Evolutionary conservation across 2,888 invertebrate species (phyloP).

Genomic region (Artemia sp.): DNA sequence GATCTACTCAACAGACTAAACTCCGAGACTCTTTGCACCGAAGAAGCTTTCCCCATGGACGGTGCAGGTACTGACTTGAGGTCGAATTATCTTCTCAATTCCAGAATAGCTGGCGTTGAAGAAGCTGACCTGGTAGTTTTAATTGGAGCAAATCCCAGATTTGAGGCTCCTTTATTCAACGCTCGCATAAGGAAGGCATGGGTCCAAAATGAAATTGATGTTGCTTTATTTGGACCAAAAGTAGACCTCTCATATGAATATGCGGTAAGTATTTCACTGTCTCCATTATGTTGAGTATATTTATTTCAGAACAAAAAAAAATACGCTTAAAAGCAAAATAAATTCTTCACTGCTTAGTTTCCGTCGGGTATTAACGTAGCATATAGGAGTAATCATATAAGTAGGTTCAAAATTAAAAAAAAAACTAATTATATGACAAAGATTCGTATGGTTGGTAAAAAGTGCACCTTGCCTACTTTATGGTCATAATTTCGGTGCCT

Average conservation of each 20-base stretch:
- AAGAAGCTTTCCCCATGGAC: constrained; percentile 66
- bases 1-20: constrained; percentile 76
- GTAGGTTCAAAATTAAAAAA: too few species aligned
- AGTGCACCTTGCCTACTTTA: too few species aligned
- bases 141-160: constrained; percentile 89
- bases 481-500: too few species aligned
- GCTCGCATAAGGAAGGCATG: constrained; percentile 86
- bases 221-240: constrained; percentile 74
- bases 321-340: too few species aligned
- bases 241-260: constrained; percentile 86
- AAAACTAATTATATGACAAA: too few species aligned
- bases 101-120: constrained; percentile 72
- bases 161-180: constrained; percentile 90
- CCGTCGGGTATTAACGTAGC: too few species aligned
- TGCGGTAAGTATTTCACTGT: constrained; percentile 37
- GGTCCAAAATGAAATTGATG: constrained; percentile 71
- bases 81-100: constrained; percentile 80
- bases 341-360: too few species aligned
- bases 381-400: too few species aligned
- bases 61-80: constrained; percentile 69
- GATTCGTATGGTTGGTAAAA: too few species aligned
- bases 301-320: too few species aligned
- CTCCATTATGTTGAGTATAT: too few species aligned
- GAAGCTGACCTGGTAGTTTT: constrained; percentile 80
- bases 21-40: constrained; percentile 70